Evolutionary conservation across 2,888 invertebrate species (phyloP), one percentile per base, ranked within the genome.

Genomic region (Metopia argyrocephala): DNA sequence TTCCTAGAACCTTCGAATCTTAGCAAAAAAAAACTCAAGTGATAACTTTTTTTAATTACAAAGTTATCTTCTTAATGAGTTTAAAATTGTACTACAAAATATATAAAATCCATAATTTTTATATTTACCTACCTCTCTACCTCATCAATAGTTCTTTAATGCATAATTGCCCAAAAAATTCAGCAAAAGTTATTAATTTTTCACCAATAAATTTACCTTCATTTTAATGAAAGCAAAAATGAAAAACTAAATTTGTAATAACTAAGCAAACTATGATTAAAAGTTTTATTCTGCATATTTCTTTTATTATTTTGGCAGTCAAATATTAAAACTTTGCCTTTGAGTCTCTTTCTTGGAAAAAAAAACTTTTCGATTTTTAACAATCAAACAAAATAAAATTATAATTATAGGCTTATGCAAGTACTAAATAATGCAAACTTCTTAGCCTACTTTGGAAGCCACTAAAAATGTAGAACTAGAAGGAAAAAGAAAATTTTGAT

Each of bases 321-420:
- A n/a, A n/a, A n/a, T n/a, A n/a, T n/a, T n/a, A n/a, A 71, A 62
- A 52, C 61, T 61, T 64, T 57, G 12, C 48, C n/a, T n/a, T 38
- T 20, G 23, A 57, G 38, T 70, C 38, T 20, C 38, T 56, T 28
- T 21, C 57, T 21, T 62, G 46, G 18, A 45, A 65, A 23, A 2
- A n/a, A n/a, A n/a, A 65, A 61, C 52, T 65, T 54, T 68, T 66
- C 15, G 18, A 12, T 18, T 45, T 45, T 3, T 52, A 59, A 65
- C 45, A 62, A 65, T 65, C 70, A 69, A 79, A 66, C 54, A 59
- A 70, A 54, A 66, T 68, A 68, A 54, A 73, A 66, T 45, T 68
- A 50, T 57, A 76, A 76, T 76, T 80, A 68, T 64, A 68, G 62
- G 62, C n/a, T n/a, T n/a, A n/a, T n/a, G 38, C 66, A 62, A 61